Base-by-base conservation (phyloP, 2,888 invertebrate species). In the Plagiodera versicolora region DNA sequence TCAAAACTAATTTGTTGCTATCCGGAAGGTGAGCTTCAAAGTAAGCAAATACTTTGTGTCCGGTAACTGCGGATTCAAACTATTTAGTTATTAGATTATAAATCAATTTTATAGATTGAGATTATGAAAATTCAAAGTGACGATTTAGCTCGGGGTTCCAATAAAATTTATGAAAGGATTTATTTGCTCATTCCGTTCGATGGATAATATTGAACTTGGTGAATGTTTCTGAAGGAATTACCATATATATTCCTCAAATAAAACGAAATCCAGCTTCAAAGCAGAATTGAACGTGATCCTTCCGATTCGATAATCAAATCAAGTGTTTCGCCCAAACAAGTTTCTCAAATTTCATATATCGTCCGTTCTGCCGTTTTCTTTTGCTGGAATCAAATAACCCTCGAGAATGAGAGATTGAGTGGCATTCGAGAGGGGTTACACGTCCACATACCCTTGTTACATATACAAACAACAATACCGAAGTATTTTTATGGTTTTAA, bases 401-500 rank as follows among this genome's bases (percentile, higher is more conserved):
- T 56, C 63, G 48, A 32, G 30, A 48, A 61, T 45, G 20, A 57
- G 60, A 56, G 48, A 52, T 56, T 56, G 58, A 60, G 53, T 56
- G 56, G 55, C 58, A 60, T 61, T 61, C 54, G 53, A 54, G 60
- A 56, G 57, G 57, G 62, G 56, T 50, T 50, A 53, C 56, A 49
- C 17, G 51, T 50, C 54, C 30, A 44, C 57, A 57, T 57, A 57
- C 32, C 48, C 45, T 39, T 47, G 58, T 54, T 54, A 51, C 61
- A 59, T 63, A 63, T 56, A 61, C 63, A 60, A 60, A 60, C 56
- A 61, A 60, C 72, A 72, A 73, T 72, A 74, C 72, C 67, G 69
- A 77, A 77, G 76, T 73, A 77, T 78, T 78, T 78, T 78, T 78
- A 77, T 77, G 76, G 77, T 76, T 73, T 73, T 73, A 74, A 74